Percentiles rank a stretch among this genome's conserved stretches.
These are phyloP conservation scores for Lycaon pictus DNA, from an alignment of 2,113 vertebrate species.

Conservation along the genomic window DNA sequence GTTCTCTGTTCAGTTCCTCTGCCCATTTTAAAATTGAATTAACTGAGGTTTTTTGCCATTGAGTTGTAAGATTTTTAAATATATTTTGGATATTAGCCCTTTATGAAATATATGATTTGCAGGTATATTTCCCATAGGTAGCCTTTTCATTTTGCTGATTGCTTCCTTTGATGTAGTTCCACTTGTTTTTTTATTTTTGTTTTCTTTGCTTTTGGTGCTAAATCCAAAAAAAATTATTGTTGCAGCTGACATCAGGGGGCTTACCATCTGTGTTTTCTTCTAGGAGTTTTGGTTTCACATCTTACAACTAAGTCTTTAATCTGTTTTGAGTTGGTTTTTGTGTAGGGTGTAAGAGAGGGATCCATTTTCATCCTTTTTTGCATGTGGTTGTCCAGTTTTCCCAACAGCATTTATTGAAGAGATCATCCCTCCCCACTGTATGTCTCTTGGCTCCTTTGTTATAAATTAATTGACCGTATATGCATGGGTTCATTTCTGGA, in stretches of 20 bases:
- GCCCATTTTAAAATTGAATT: neutral
- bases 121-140: neutral
- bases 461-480: neutral
- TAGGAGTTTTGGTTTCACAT: neutral
- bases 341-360: neutral
- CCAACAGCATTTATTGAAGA: neutral
- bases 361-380: neutral
- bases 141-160: neutral
- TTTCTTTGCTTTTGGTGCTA: neutral
- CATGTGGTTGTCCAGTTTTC: neutral
- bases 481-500: neutral
- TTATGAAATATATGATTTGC: neutral
- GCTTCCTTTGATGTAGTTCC: neutral
- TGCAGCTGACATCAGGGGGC: neutral
- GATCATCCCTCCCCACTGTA: neutral
- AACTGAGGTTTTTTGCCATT: neutral
- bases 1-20: neutral
- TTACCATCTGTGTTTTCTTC: neutral
- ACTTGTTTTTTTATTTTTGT: neutral
- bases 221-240: neutral
- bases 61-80: neutral
- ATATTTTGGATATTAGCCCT: neutral
- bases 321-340: neutral
- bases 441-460: neutral
- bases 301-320: neutral